These are phyloP conservation scores for Vollenhovia emeryi DNA, from an alignment of 1,140 invertebrate species.

Conservation along the genomic window DNA sequence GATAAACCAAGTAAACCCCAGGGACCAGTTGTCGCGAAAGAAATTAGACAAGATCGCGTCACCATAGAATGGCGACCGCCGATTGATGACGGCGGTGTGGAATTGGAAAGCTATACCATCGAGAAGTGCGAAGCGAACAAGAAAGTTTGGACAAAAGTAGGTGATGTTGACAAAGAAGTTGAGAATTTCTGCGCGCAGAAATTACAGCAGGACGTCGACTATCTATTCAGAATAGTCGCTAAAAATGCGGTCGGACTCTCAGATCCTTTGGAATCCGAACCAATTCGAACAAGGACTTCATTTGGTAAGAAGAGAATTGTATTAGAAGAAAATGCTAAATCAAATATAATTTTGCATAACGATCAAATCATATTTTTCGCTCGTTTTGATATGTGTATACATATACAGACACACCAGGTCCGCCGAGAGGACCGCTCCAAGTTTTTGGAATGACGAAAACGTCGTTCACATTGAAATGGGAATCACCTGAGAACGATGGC, in stretches of 20 bases:
- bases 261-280: slow-evolving; percentile 90
- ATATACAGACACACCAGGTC: slow-evolving; percentile 87
- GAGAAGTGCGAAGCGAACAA: slow-evolving; percentile 91
- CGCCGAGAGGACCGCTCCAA: slow-evolving; percentile 92
- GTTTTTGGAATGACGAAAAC: slow-evolving; percentile 92
- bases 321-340: not conserved
- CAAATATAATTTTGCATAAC: not conserved
- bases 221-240: slow-evolving; percentile 94
- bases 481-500: slow-evolving; percentile 93
- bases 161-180: slow-evolving; percentile 90
- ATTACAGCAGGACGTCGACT: slow-evolving; percentile 91
- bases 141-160: slow-evolving; percentile 91
- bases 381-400: not conserved
- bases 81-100: slow-evolving; percentile 91
- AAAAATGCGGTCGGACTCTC: slow-evolving; percentile 93
- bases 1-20: slow-evolving; percentile 94
- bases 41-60: slow-evolving; percentile 90
- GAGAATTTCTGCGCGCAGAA: slow-evolving; percentile 91
- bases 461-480: slow-evolving; percentile 94
- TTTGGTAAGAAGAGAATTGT: slow-evolving; percentile 84
- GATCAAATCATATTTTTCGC: not conserved
- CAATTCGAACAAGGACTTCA: slow-evolving; percentile 88
- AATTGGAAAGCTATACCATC: slow-evolving; percentile 92
- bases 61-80: slow-evolving; percentile 94
- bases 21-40: slow-evolving; percentile 90